Percentiles rank a stretch among this genome's conserved stretches.
These are phyloP conservation scores for Heliocidaris erythrogramma DNA, from an alignment of 35 echinoderm and acorn worm species.

Conservation along the genomic window DNA sequence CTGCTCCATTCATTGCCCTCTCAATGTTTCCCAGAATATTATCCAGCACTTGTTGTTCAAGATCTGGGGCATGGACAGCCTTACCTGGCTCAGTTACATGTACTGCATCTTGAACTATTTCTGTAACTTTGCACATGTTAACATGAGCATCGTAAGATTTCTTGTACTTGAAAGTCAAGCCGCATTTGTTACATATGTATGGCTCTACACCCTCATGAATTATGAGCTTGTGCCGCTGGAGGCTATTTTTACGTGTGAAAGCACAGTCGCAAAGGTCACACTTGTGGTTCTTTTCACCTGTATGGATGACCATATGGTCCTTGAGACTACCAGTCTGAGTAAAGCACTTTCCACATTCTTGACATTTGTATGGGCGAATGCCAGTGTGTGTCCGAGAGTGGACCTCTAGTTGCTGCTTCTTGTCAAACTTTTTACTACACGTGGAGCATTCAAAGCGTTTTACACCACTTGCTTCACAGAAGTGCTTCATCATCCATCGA, in stretches of 20 bases:
- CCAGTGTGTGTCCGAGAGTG: conserved; percentile 84
- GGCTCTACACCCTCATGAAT: conserved; percentile 61
- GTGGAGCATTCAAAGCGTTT: conserved; percentile 70
- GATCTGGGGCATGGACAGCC: neutral
- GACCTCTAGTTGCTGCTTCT: conserved; percentile 50
- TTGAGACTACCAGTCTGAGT: conserved; percentile 56
- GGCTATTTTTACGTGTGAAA: conserved; percentile 59
- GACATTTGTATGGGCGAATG: conserved; percentile 72
- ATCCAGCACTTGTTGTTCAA: conserved; percentile 37
- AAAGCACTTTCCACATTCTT: conserved; percentile 74
- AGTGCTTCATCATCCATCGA: conserved; percentile 68
- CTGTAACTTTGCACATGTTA: neutral
- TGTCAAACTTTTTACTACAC: conserved; percentile 79
- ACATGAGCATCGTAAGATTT: conserved; percentile 42
- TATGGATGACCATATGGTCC: conserved; percentile 70
- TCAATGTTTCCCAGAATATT: conserved; percentile 42
- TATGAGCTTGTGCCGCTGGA: conserved; percentile 52
- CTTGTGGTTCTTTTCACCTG: conserved; percentile 64
- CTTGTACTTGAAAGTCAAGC: conserved; percentile 45
- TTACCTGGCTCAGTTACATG: neutral
- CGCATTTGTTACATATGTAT: conserved; percentile 51
- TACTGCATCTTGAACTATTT: neutral
- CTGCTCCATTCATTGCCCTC: conserved; percentile 37
- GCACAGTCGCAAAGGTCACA: conserved; percentile 71
- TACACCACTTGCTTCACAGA: conserved; percentile 52